Evolutionary conservation across 2,797 vertebrate species (phyloP), one percentile per base, ranked within the genome.

Genomic region (Holocentrus rufus): DNA sequence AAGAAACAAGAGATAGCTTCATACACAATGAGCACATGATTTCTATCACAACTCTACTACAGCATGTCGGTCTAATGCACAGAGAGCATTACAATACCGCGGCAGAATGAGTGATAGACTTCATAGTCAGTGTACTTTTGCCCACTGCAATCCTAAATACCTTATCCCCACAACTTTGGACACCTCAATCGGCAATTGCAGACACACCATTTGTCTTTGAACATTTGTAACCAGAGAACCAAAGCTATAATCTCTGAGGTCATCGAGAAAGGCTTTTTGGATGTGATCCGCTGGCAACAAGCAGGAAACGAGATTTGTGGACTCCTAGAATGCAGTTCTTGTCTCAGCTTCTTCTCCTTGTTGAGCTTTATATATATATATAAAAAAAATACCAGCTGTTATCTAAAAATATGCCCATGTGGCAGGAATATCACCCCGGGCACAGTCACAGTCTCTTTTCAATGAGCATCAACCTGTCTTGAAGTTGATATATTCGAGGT

Each of bases 151-250:
- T 67, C 57, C 58, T 13, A 60, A 30, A 53, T 44, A 64, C 2
- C 15, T 39, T 39, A 31, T 13, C 72, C 47, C 59, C 57, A 64
- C 44, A 25, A 57, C 61, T 49, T 76, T 85, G 74, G 80, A 78
- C 53, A 44, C 30, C 47, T 54, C 58, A 82, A 59, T 6, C 57
- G 49, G 75, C 66, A 85, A 76, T 82, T 84, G 50, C 72, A 77
- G 79, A 65, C 27, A 25, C 13, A 14, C 25, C 9, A 70, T 56
- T 52, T 76, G 69, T 55, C 46, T 15, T 70, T 70, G 53, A 22
- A 50, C 30, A 59, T 22, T 6, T 47, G 31, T 3, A 25, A 52
- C 22, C 22, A 23, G 31, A 42, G 18, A 34, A 44, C 7, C 42
- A 25, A 55, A 44, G 62, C 62, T 61, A 1, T 27, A 39, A 77